Percentiles rank a stretch among this genome's conserved stretches.
Conservation (phyloP, 2,888 invertebrate genomes). For the Eupeodes latifasciatus region DNA sequence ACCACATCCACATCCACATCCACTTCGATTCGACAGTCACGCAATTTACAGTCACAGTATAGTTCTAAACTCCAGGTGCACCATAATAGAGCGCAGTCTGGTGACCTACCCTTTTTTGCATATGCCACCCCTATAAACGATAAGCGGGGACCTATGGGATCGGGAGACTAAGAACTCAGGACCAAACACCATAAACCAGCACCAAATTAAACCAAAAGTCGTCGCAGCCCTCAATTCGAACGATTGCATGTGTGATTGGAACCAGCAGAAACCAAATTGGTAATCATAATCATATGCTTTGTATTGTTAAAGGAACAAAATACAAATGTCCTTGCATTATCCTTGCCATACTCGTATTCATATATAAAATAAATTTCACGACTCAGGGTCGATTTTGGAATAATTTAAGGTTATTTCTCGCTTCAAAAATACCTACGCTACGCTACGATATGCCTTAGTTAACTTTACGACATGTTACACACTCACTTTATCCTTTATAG, state of each 20-base stretch:
- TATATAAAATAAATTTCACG: slow-evolving; percentile 28
- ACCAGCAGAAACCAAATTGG: slow-evolving; percentile 51
- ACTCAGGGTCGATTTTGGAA: slow-evolving; percentile 31
- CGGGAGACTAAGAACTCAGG: neutral
- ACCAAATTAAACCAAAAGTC: slow-evolving; percentile 10
- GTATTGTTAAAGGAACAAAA: slow-evolving; percentile 19
- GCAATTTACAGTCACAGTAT: neutral
- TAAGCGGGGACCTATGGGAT: neutral
- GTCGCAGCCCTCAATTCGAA: slow-evolving; percentile 21
- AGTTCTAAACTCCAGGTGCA: slow-evolving; percentile 58
- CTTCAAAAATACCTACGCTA: neutral
- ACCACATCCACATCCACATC: too few relatives aligned
- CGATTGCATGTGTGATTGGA: slow-evolving; percentile 44
- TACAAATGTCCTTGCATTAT: slow-evolving; percentile 30
- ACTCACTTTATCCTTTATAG: slow-evolving; percentile 33
- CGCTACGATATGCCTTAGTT: neutral
- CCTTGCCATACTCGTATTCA: neutral
- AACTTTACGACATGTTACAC: slow-evolving; percentile 23
- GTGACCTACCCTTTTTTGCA: slow-evolving; percentile 52
- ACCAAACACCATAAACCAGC: neutral
- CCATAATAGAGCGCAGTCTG: slow-evolving; percentile 1
- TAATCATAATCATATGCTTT: slow-evolving; percentile 24
- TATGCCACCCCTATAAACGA: slow-evolving; percentile 65
- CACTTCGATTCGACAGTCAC: neutral
- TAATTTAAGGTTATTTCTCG: slow-evolving; percentile 32